Conservation (phyloP, 2,888 invertebrate genomes). For the Criorhina ranunculi region DNA sequence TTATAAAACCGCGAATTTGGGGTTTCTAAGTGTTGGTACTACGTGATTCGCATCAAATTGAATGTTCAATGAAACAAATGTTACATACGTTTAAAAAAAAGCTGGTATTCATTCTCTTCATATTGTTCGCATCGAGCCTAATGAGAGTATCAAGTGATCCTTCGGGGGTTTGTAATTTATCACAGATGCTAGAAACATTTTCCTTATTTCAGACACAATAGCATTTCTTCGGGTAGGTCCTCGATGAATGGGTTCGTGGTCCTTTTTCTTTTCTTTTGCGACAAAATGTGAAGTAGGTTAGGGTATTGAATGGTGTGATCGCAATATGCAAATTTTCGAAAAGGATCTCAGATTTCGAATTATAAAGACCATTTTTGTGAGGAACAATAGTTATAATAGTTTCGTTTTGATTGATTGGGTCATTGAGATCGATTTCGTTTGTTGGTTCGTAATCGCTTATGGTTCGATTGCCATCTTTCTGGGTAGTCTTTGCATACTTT, state of each 20-base stretch:
- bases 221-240: slow-evolving; percentile 63
- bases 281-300: slow-evolving; percentile 45
- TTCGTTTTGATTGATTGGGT: slow-evolving; percentile 74
- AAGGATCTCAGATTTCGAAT: slow-evolving; percentile 17
- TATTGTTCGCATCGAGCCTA: slow-evolving; percentile 52
- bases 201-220: slow-evolving; percentile 37
- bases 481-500: slow-evolving; percentile 29
- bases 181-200: slow-evolving; percentile 55
- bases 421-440: slow-evolving; percentile 69
- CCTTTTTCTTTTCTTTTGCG: slow-evolving; percentile 22
- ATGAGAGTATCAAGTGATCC: slow-evolving; percentile 72
- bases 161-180: slow-evolving; percentile 56
- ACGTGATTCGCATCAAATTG: slow-evolving; percentile 35
- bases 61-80: slow-evolving; percentile 58
- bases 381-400: slow-evolving; percentile 69
- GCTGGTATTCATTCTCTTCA: slow-evolving; percentile 50
- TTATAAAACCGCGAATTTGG: slow-evolving; percentile 65
- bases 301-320: slow-evolving; percentile 49
- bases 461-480: slow-evolving; percentile 44
- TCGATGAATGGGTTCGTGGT: slow-evolving; percentile 52
- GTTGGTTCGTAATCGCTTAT: slow-evolving; percentile 20
- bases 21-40: slow-evolving; percentile 57
- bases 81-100: slow-evolving; percentile 42
- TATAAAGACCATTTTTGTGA: slow-evolving; percentile 49
- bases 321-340: slow-evolving; percentile 69